These are phyloP conservation scores for Muscicapa adusta DNA, from an alignment of 2,113 vertebrate species.

Conservation along the genomic window DNA sequence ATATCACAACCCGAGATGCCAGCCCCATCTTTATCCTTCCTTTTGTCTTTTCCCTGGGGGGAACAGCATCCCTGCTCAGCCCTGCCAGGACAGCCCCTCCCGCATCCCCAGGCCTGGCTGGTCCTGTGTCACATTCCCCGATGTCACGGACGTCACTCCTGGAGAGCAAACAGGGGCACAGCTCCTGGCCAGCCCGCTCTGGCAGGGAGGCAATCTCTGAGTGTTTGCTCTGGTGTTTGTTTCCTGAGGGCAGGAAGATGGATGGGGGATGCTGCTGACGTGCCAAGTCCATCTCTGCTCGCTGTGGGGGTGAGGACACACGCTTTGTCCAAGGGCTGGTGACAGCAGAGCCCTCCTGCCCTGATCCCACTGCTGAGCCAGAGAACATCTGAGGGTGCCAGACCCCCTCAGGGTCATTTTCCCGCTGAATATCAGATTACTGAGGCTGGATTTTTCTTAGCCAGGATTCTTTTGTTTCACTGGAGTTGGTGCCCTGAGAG, in stretches of 20 bases:
- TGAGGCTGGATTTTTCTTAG: too few relatives aligned
- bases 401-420: too few relatives aligned
- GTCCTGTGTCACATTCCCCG: background rate
- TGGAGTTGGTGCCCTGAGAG: background rate
- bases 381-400: too few relatives aligned
- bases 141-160: accelerated
- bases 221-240: background rate
- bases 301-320: accelerated
- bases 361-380: too few relatives aligned
- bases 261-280: background rate
- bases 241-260: background rate
- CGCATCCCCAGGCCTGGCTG: too few relatives aligned
- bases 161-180: background rate
- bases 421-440: too few relatives aligned
- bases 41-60: background rate
- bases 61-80: background rate
- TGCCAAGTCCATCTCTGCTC: background rate
- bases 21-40: background rate
- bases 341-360: background rate
- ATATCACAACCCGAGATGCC: background rate
- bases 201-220: background rate
- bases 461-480: background rate
- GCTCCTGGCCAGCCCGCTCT: background rate
- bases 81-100: background rate
- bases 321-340: background rate